Evolutionary conservation across 2,888 invertebrate genomes (phyloP).

Genomic region (Andrena hattorfiana): DNA sequence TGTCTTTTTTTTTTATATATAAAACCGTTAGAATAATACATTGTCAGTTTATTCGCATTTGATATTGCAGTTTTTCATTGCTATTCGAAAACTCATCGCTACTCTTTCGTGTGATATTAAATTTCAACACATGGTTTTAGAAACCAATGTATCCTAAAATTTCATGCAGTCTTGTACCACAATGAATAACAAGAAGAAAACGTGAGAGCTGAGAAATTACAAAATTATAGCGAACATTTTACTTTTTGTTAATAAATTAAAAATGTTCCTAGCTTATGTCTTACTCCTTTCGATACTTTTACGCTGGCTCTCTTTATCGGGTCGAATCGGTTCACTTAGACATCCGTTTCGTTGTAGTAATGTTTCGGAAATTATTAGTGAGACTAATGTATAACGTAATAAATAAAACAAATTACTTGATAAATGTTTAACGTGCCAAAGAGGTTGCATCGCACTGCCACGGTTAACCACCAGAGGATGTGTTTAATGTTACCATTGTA

Average conservation of each 20-base stretch:
- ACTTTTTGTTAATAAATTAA: slow-evolving; percentile 20
- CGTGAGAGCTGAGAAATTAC: neutral
- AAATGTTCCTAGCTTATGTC: slow-evolving; percentile 18
- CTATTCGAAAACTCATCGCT: neutral
- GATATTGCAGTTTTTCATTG: slow-evolving; percentile 27
- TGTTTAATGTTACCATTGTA: slow-evolving; percentile 79
- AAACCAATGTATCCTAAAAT: slow-evolving; percentile 20
- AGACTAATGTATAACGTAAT: slow-evolving; percentile 54
- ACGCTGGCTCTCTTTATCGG: slow-evolving; percentile 5
- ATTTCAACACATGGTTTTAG: neutral
- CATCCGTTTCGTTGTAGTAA: slow-evolving; percentile 27
- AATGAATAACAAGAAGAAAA: slow-evolving; percentile 7
- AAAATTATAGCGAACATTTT: slow-evolving; percentile 25
- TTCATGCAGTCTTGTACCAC: slow-evolving; percentile 37
- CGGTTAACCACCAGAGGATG: slow-evolving; percentile 77
- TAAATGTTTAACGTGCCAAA: slow-evolving; percentile 75
- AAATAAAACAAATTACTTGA: slow-evolving; percentile 63
- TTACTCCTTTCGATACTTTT: slow-evolving; percentile 29
- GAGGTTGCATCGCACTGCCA: slow-evolving; percentile 79
- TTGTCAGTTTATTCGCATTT: slow-evolving; percentile 24
- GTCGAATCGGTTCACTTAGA: neutral
- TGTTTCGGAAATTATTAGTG: slow-evolving; percentile 23
- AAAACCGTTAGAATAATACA: slow-evolving; percentile 50
- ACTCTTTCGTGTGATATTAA: slow-evolving; percentile 1
- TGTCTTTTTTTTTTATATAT: slow-evolving; percentile 46